phyloP scores from a whole-genome alignment of 2,113 vertebrate species.

The Neolamprologus toae region DNA sequence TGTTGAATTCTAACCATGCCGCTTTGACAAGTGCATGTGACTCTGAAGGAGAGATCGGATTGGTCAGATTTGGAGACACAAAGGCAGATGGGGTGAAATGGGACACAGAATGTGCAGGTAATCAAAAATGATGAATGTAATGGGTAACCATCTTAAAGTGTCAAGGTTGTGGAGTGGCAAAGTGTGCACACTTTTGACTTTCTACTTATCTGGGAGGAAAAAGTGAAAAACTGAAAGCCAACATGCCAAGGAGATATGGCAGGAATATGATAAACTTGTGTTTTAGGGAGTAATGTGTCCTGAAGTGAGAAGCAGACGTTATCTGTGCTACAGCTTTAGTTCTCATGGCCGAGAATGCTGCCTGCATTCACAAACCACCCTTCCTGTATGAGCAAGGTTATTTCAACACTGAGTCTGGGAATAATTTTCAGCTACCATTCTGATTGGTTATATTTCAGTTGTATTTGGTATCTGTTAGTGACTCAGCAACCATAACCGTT shows the following conservation, averaged over 20 bases:
- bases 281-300: slow-evolving; percentile 15
- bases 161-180: neutral
- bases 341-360: slow-evolving; percentile 31
- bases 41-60: slow-evolving; percentile 31
- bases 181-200: neutral
- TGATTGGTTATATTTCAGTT: neutral
- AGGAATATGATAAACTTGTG: slow-evolving; percentile 27
- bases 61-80: neutral
- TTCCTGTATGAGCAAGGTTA: slow-evolving; percentile 29
- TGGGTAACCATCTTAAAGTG: neutral
- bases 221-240: neutral
- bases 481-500: neutral
- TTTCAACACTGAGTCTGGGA: slow-evolving; percentile 32
- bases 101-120: neutral
- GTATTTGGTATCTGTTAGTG: neutral
- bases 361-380: slow-evolving; percentile 25
- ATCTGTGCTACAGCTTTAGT: slow-evolving; percentile 22
- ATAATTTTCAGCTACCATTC: slow-evolving; percentile 26
- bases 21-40: slow-evolving; percentile 75
- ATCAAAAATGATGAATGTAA: neutral
- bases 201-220: neutral
- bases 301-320: slow-evolving; percentile 19
- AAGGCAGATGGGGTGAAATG: neutral
- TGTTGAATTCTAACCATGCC: slow-evolving; percentile 72
- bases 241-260: slow-evolving; percentile 10